Conservation (phyloP, 1,140 invertebrate genomes). For the Streblospio benedicti region DNA sequence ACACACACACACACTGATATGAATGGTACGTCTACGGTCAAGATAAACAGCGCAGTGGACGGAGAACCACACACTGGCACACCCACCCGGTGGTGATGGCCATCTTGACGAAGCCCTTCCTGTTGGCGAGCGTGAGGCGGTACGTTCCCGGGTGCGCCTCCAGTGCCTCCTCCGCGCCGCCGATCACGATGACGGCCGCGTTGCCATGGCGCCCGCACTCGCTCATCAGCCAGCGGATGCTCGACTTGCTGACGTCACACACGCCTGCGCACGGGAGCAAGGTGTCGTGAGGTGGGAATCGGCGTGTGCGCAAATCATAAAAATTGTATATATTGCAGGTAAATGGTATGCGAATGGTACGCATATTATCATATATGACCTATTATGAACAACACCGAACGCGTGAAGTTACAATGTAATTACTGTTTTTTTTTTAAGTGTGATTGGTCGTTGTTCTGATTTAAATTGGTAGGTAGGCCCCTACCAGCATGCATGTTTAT, state of each 20-base stretch:
- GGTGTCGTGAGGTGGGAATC: too few relatives aligned
- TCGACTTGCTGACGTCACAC: slow-evolving; percentile 8
- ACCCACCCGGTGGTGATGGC: slow-evolving; percentile 42
- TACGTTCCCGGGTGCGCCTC: slow-evolving; percentile 42
- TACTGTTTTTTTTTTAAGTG: too few relatives aligned
- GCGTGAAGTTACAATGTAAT: too few relatives aligned
- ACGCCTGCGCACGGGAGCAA: slow-evolving; percentile 9
- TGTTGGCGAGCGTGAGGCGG: slow-evolving; percentile 34
- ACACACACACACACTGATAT: slow-evolving; percentile 2
- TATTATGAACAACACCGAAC: too few relatives aligned
- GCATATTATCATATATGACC: too few relatives aligned
- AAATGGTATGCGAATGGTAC: too few relatives aligned
- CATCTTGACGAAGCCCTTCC: slow-evolving; percentile 47
- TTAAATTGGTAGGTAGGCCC: too few relatives aligned
- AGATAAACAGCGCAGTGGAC: not conserved
- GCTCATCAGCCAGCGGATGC: slow-evolving; percentile 32
- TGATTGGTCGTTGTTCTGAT: too few relatives aligned
- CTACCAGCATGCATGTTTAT: too few relatives aligned
- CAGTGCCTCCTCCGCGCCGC: slow-evolving; percentile 46
- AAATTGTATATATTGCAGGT: too few relatives aligned
- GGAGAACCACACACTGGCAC: not conserved
- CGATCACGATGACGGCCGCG: slow-evolving; percentile 34
- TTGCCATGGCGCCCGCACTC: slow-evolving; percentile 33
- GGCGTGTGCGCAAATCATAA: too few relatives aligned
- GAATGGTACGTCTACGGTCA: too few relatives aligned